phyloP scores from a whole-genome alignment of 2,888 invertebrate species.

The Julus scandinavius region DNA sequence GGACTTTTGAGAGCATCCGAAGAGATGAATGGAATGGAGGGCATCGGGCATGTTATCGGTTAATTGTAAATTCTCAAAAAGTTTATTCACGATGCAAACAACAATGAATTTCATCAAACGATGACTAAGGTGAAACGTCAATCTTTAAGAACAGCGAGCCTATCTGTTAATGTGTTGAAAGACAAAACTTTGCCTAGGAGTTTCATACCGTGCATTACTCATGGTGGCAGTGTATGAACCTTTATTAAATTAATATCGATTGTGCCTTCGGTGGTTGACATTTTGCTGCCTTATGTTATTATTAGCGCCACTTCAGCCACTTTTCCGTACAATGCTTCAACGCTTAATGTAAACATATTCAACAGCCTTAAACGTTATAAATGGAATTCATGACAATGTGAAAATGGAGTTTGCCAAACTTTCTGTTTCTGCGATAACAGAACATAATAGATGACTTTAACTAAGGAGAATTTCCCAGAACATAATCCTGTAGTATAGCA shows the following conservation, averaged over 20 bases:
- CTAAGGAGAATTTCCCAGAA: background rate
- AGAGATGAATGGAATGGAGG: background rate
- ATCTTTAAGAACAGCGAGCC: background rate
- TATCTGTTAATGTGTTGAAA: background rate
- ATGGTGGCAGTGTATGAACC: background rate
- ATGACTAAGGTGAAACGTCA: background rate
- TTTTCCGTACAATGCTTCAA: background rate
- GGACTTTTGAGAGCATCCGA: too few relatives aligned
- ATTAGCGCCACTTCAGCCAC: background rate
- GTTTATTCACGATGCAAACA: background rate
- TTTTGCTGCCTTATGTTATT: background rate
- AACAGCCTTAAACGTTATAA: background rate
- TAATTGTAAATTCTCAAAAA: background rate
- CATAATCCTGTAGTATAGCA: too few relatives aligned
- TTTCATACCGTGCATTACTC: background rate
- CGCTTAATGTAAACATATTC: background rate
- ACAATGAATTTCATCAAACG: background rate
- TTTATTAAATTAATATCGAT: constrained; percentile 31
- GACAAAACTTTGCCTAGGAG: background rate
- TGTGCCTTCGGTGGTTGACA: constrained; percentile 26
- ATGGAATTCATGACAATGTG: background rate
- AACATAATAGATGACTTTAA: background rate
- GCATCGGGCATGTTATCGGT: too few relatives aligned
- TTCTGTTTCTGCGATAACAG: background rate
- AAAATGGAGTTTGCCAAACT: background rate